Base-by-base conservation (phyloP, 2,888 invertebrate species). In the Amblyteles armatorius region DNA sequence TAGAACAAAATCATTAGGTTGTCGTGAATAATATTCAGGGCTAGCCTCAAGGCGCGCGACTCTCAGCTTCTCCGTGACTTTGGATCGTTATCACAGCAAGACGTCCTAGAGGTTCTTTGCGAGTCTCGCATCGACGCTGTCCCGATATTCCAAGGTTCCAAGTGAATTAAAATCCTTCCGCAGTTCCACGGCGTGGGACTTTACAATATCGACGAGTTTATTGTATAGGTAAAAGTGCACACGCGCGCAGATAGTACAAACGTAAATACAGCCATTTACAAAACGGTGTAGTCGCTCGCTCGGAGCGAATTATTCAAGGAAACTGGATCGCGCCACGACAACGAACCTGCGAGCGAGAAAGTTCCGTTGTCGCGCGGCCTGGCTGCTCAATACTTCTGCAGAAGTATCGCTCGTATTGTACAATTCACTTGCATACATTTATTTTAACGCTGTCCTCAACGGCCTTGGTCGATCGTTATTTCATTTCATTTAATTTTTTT, bases 231-330 rank as follows among this genome's bases (percentile, higher is more conserved):
- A 13, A 33, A 33, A 16, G 33, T 63, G 29, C 13, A 48, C 44
- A 63, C 16, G 63, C 33, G 29, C 6, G 29, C 63, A n/a, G 16
- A 13, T 63, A 3, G 29, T 29, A 29, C 29, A 33, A 50, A 48
- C 16, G 29, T 50, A 26, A 48, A 26, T 69, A 71, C 29, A 52
- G 26, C 7, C 19, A 16, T 71, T 19, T 50, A 33, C 26, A 50
- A 57, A 57, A 57, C 57, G 11, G 26, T 60, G 33, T 60, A 79
- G 81, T 71, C 71, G 85, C 84, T 79, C 84, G 84, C 77, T 81
- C 84, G 86, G 83, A 71, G 84, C 81, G 87, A 88, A 91, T 92
- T 92, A 92, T 91, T 92, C 91, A 92, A 91, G 91, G 92, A 86
- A 93, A 93, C 92, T 92, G 92, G 92, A 93, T 92, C 92, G 90